Base-by-base conservation (phyloP, 2,888 invertebrate genomes). In the Brachypalpus laphriformis region DNA sequence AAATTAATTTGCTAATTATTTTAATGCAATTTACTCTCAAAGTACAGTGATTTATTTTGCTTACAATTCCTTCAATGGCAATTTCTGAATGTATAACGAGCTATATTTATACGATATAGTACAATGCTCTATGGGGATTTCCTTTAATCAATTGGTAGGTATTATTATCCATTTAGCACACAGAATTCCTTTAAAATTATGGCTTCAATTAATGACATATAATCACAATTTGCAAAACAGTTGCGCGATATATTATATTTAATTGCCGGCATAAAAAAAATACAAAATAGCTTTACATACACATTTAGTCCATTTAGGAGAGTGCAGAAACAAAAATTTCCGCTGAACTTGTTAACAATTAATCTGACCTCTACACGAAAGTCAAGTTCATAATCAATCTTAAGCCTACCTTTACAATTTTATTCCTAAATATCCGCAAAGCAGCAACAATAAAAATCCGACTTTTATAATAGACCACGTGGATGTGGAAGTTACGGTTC, bases 291-390 rank as follows among this genome's bases (percentile, higher is more conserved):
- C 20, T 18, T 8, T 70, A 31, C 1, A 61, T 49, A 28, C 9
- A 40, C 16, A 31, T 22, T 8, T 4, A 34, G 22, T n/a, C 7
- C 20, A 54, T 31, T 42, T 40, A 28, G n/a, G 18, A 28, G 31
- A 37, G 49, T 51, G 7, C 3, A 49, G 16, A 37, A 59, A 59
- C 56, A 63, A 8, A 72, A 18, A 54, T 70, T 82, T 77, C 82
- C 82, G 45, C 25, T 37, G 49, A 72, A 66, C 59, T 47, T 82
- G 51, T 71, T 71, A 71, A 65, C 63, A 76, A 71, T 45, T 47
- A 42, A 45, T 51, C 22, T 71, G 65, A 59, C 76, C 76, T 71
- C 71, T 51, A 54, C 20, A 11, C 9, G 47, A 40, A 18, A 40
- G 42, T 56, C 45, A 83, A 70, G 68, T 68, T 74, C 61, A 61